A percentile compares a stretch with the other conserved stretches of the same genome.
These are phyloP conservation scores for Spisula subtruncata DNA, from an alignment of 2,888 invertebrate genomes.

Conservation along the genomic window DNA sequence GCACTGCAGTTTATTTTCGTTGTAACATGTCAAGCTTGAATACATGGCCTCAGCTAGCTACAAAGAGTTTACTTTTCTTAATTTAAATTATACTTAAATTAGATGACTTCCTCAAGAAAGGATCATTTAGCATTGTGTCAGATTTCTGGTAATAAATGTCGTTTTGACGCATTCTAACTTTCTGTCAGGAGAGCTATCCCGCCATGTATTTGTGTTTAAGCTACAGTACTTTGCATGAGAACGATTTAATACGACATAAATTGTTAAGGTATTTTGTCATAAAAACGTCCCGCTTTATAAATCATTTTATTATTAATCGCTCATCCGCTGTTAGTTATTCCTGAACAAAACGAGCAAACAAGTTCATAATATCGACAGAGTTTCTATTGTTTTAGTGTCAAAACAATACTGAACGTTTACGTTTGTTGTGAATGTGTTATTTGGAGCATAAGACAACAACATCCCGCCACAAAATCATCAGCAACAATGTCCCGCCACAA, in stretches of 20 bases:
- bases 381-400: neutral
- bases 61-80: neutral
- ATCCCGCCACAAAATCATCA: neutral
- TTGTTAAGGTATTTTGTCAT: neutral
- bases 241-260: neutral
- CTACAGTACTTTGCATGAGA: neutral
- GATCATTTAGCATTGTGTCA: slow-evolving; percentile 15
- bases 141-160: neutral
- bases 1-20: neutral
- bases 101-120: neutral
- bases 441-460: neutral
- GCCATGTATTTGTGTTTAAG: neutral
- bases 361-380: neutral
- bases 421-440: neutral
- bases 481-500: neutral
- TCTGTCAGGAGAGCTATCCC: neutral
- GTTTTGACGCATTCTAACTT: neutral
- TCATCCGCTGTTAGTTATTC: neutral
- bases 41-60: neutral
- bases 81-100: neutral
- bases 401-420: neutral
- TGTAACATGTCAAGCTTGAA: slow-evolving; percentile 11
- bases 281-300: slow-evolving; percentile 21
- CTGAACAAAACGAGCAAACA: neutral
- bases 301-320: neutral